Evolutionary conservation across 1,140 invertebrate genomes (phyloP), one percentile per base, ranked within the genome.

Genomic region (Ostrea edulis): DNA sequence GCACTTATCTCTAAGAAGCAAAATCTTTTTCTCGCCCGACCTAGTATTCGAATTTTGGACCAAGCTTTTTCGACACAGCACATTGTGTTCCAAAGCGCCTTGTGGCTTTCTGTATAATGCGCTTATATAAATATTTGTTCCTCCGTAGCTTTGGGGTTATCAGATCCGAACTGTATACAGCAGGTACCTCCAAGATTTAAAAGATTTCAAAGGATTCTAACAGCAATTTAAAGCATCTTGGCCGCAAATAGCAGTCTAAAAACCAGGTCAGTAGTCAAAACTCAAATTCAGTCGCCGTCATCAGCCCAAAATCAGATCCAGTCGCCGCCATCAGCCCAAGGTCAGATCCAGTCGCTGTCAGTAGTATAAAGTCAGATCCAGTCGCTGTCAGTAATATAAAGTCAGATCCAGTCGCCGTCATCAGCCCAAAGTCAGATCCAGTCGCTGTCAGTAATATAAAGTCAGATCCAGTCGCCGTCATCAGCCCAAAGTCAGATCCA

Each of bases 41-140:
- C 68, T 2, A 77, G 68, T 29, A 29, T 29, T 20, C 8, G 12
- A 14, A 35, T 29, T 77, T 14, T 25, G 68, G 25, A 35, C 68
- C 68, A 35, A 29, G 14, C 22, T 77, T 77, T 77, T 77, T 71
- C 68, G 8, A 25, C 22, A 25, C 9, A 35, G 68, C 22, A 12
- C 14, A 29, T 35, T 77, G 14, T 77, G 25, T 77, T 25, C 29
- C 29, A 25, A 29, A 77, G 25, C 14, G 68, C 29, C 68, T 77
- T 77, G 29, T 17, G 29, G 14, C 68, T 77, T 22, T 35, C 22
- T 35, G 58, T 20, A 62, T 62, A 62, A 20, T 62, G n/a, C 58
- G 17, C 14, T 12, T 62, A 29, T 29, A 77, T 77, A 11, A 29
- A 77, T 77, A 77, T 77, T 77, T 77, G 68, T 77, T 29, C 68